Percentiles rank a stretch among this genome's conserved stretches.
These are phyloP conservation scores for Myoxocephalus aenaeus DNA, from an alignment of 2,797 vertebrate genomes.

Conservation along the genomic window DNA sequence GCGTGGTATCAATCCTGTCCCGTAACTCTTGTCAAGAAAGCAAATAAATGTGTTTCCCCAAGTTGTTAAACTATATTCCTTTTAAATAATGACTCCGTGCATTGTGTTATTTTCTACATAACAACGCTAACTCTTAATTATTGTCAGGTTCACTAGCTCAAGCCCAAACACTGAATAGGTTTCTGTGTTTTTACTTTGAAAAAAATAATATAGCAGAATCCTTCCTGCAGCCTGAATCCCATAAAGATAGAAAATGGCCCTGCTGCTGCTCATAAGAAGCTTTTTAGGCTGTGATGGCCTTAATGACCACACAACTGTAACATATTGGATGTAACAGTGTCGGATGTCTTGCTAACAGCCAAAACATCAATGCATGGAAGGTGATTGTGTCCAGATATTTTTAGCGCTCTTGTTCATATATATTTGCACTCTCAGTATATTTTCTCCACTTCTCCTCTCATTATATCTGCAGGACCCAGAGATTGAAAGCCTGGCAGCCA, in stretches of 20 bases:
- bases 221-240: not conserved
- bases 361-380: not conserved
- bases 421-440: conserved; percentile 17
- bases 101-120: not conserved
- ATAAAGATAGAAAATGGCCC: not conserved
- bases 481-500: conserved; percentile 93
- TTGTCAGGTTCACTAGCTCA: not conserved
- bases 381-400: not conserved
- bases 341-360: not conserved
- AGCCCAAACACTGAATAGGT: not conserved
- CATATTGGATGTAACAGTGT: not conserved
- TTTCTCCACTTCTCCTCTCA: conserved; percentile 29
- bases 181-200: not conserved
- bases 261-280: conserved; percentile 13
- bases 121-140: not conserved
- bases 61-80: not conserved
- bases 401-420: conserved; percentile 3
- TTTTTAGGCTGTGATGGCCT: not conserved
- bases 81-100: not conserved
- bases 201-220: not conserved
- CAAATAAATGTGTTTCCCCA: not conserved
- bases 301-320: conserved; percentile 6
- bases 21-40: not conserved
- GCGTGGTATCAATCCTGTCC: not conserved
- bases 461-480: conserved; percentile 83